Evolutionary conservation across 2,113 vertebrate species (phyloP).

Genomic region (Danio rerio): DNA sequence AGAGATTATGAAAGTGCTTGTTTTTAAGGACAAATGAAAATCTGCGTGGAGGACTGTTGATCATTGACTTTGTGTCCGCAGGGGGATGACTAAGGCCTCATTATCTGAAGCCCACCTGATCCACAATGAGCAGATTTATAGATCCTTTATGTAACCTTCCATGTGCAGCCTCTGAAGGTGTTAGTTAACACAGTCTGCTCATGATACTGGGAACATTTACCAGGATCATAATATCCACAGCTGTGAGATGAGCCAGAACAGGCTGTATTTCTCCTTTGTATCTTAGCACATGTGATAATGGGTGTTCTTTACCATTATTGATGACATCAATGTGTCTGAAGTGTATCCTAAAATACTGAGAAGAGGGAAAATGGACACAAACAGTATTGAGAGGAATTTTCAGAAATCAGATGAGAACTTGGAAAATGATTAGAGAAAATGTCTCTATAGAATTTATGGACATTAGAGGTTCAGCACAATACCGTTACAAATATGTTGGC

Average conservation of each 20-base stretch:
- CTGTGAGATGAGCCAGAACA: neutral
- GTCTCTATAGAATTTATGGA: no score
- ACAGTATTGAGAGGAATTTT: no score
- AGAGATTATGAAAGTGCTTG: neutral
- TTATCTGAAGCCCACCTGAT: conserved; percentile 20
- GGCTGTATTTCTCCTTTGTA: no score
- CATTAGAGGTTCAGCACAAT: no score
- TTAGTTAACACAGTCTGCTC: neutral
- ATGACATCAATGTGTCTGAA: no score
- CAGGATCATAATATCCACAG: neutral
- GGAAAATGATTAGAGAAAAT: no score
- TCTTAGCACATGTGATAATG: no score
- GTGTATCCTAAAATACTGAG: no score
- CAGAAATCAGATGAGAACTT: no score
- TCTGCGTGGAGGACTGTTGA: neutral
- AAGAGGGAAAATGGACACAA: no score
- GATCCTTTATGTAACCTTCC: conserved; percentile 26
- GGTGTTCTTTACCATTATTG: no score
- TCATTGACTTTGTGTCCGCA: conserved; percentile 16
- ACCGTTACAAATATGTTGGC: no score
- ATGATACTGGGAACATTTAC: neutral
- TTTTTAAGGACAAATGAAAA: neutral
- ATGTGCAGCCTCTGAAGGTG: neutral
- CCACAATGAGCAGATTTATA: conserved; percentile 1
- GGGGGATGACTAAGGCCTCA: conserved; percentile 5